Conservation (phyloP, 2,113 vertebrate genomes). For the Uropsilus gracilis region DNA sequence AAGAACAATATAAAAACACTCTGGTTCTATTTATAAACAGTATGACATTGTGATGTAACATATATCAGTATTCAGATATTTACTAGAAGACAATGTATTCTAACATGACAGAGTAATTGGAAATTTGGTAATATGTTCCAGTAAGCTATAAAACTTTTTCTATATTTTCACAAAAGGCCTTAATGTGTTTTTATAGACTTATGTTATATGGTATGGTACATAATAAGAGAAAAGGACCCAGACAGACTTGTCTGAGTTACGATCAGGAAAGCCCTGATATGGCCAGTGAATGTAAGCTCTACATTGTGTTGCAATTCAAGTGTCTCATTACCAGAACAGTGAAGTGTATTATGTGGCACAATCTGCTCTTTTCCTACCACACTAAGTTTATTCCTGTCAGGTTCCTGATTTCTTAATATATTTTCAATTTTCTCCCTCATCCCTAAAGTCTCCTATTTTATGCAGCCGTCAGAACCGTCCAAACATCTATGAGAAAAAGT, state of each 20-base stretch:
- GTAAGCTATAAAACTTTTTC: constrained; percentile 74
- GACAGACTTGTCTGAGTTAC: constrained; percentile 78
- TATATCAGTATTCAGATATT: constrained; percentile 74
- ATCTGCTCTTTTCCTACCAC: constrained; percentile 74
- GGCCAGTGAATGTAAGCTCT: constrained; percentile 64
- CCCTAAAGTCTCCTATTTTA: constrained; percentile 79
- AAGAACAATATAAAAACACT: constrained; percentile 70
- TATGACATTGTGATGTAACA: constrained; percentile 77
- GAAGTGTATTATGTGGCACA: constrained; percentile 71
- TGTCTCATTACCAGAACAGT: constrained; percentile 80
- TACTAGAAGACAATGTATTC: constrained; percentile 78
- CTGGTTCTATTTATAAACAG: constrained; percentile 75
- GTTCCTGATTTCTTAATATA: constrained; percentile 81
- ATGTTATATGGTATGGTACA: constrained; percentile 66
- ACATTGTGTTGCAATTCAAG: constrained; percentile 55
- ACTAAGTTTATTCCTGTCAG: constrained; percentile 75
- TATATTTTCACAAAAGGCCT: constrained; percentile 78
- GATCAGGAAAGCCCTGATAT: constrained; percentile 73
- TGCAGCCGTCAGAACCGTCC: constrained; percentile 70
- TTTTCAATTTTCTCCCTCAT: constrained; percentile 82
- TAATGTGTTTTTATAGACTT: constrained; percentile 78
- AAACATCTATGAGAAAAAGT: constrained; percentile 76
- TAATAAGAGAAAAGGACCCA: constrained; percentile 76
- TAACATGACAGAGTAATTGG: constrained; percentile 81
- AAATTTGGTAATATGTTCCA: constrained; percentile 81